Percentiles rank a stretch among this genome's conserved stretches.
Conservation (phyloP, 2,888 invertebrate genomes). For the Alentia gelatinosa region DNA sequence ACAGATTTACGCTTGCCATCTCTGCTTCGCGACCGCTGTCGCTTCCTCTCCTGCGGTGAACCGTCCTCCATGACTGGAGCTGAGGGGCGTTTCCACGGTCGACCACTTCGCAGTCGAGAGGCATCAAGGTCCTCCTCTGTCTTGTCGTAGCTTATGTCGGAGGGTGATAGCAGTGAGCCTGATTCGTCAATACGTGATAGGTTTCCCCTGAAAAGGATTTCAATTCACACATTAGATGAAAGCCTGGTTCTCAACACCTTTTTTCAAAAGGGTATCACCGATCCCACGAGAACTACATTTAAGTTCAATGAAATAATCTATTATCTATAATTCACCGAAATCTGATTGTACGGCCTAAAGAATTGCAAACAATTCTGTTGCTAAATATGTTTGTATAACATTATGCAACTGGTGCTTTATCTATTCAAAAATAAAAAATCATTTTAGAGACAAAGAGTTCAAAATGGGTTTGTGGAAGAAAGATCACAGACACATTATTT, state of each 20-base stretch:
- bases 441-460: no score
- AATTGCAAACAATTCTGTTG: no score
- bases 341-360: no score
- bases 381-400: no score
- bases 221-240: neutral
- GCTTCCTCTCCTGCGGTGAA: constrained; percentile 80
- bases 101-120: constrained; percentile 67
- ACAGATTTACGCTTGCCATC: constrained; percentile 31
- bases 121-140: constrained; percentile 85
- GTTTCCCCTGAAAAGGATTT: neutral
- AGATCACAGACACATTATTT: neutral
- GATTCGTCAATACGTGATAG: constrained; percentile 65
- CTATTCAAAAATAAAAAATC: no score
- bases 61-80: constrained; percentile 70
- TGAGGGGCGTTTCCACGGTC: constrained; percentile 71
- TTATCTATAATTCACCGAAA: no score
- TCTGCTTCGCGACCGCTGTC: constrained; percentile 82
- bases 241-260: neutral
- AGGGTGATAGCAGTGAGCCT: constrained; percentile 88
- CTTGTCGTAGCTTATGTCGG: constrained; percentile 87
- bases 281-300: no score
- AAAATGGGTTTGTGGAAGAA: no score
- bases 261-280: no score
- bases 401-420: no score
- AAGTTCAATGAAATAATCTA: no score